Evolutionary conservation across 1,140 invertebrate genomes (phyloP), one percentile per base, ranked within the genome.

Genomic region (Acyrthosiphon pisum): DNA sequence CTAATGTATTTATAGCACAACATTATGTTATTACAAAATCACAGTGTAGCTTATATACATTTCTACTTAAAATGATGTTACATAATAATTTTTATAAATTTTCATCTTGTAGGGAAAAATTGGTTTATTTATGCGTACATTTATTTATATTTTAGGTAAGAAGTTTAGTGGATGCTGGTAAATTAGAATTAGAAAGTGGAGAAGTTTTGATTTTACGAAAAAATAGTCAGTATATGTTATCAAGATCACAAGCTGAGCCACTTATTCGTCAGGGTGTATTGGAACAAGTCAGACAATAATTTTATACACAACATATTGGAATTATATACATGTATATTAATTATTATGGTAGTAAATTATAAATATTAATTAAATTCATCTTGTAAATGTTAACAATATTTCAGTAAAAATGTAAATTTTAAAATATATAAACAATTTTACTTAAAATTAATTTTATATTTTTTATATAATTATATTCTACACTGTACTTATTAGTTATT

Each of bases 141-240:
- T 6, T 76, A 94, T 93, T 48, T 89, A 68, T 93, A 93, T 95
- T 95, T 93, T 91, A 97, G 97, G 98, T 99, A 2, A 95, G 98
- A 53, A 99, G 98, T 95, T 94, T 99, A 46, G 95, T 96, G 84
- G 98, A 99, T 95, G 99, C 98, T 96, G 99, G 99, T 1, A 98
- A 98, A 95, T 97, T 99, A 94, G 99, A 99, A 95, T 96, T 99
- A 30, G 98, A 98, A 94, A 98, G 99, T 96, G 99, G 99, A 68
- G 97, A 98, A 95, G 96, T 97, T 0, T 96, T 99, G 44, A 96
- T 97, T 91, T 95, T 99, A 2, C 98, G 98, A 95, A 99, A 99
- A 95, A 98, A 99, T 95, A 99, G 97, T 94, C 97, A 98, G 95
- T 98, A 99, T 95, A 98, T 98, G 94, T 95, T 99, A 56, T 97